Conservation (phyloP, 2,113 vertebrate species). For the Seriola rivoliana region DNA sequence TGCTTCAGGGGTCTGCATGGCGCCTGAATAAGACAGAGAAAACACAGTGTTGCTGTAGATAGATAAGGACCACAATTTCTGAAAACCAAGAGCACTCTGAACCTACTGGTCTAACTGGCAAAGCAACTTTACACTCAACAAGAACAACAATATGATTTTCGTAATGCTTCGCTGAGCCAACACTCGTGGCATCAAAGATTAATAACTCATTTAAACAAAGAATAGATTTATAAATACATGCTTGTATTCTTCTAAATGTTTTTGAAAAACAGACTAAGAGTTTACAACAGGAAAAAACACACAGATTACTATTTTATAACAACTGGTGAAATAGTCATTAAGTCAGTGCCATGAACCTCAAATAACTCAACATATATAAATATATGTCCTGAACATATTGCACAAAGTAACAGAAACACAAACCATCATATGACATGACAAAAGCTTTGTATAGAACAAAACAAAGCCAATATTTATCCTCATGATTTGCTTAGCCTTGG, state of each 20-base stretch:
- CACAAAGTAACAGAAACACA: background rate
- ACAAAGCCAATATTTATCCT: conserved; percentile 8
- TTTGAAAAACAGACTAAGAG: background rate
- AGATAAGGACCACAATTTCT: background rate
- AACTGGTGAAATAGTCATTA: background rate
- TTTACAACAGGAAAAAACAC: background rate
- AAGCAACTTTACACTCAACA: conserved; percentile 10
- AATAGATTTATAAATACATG: too few species aligned
- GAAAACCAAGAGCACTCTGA: background rate
- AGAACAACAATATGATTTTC: background rate
- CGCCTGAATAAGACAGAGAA: conserved; percentile 78
- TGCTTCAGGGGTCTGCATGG: conserved; percentile 96
- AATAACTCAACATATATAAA: background rate
- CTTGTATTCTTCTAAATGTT: background rate
- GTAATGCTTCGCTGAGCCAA: background rate
- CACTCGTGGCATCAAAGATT: background rate
- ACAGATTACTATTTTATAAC: background rate
- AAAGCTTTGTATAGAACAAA: background rate
- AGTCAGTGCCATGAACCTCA: background rate
- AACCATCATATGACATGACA: background rate
- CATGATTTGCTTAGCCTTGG: conserved; percentile 2
- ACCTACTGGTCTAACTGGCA: conserved; percentile 14
- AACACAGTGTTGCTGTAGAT: background rate
- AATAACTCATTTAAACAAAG: background rate
- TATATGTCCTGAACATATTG: background rate